These are phyloP conservation scores for Phengaris alcon DNA, from an alignment of 2,888 invertebrate species.

Conservation along the genomic window DNA sequence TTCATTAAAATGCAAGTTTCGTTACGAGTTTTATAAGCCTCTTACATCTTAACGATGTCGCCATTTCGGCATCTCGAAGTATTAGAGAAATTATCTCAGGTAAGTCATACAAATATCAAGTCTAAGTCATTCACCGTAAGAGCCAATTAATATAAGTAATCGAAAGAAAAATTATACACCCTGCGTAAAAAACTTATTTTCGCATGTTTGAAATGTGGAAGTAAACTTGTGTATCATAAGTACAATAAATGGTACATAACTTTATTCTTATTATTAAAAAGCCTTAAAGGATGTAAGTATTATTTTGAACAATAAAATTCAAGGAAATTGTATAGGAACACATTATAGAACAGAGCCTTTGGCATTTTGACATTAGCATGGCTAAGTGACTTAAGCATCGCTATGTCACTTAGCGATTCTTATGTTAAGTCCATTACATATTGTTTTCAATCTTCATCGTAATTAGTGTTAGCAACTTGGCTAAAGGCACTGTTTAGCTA, in stretches of 20 bases:
- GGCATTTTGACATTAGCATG: no score
- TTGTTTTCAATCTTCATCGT: no score
- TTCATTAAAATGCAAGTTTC: conserved; percentile 25
- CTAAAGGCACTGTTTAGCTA: no score
- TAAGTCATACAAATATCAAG: conserved; percentile 9
- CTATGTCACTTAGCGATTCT: no score
- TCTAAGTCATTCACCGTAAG: not conserved
- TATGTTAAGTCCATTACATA: no score
- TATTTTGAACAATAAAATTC: no score
- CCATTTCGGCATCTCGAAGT: conserved; percentile 22
- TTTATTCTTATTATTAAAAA: not conserved
- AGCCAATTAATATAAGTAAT: not conserved
- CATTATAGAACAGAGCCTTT: no score
- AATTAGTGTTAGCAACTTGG: no score
- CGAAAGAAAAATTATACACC: not conserved
- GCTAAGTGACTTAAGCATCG: no score
- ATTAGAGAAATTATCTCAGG: conserved; percentile 24
- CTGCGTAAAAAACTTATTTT: conserved; percentile 18
- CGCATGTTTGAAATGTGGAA: not conserved
- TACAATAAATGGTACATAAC: conserved; percentile 11
- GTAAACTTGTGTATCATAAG: conserved; percentile 6
- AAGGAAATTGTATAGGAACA: no score
- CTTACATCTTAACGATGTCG: conserved; percentile 29
- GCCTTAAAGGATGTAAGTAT: no score
- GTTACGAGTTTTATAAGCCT: conserved; percentile 29